Evolutionary conservation across 2,888 invertebrate species (phyloP).

Genomic region (Coenonympha glycerion): DNA sequence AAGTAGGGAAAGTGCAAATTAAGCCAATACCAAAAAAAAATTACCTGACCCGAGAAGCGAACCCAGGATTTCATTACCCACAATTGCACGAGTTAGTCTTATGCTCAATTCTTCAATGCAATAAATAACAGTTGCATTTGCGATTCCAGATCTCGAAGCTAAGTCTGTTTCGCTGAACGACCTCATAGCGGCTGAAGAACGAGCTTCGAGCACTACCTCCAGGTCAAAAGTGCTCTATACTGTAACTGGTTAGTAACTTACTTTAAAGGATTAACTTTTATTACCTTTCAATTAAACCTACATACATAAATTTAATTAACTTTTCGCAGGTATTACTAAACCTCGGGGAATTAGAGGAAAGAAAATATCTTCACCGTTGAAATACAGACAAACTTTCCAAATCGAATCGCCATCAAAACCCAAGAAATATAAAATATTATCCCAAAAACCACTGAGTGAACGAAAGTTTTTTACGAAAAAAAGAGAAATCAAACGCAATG

Average conservation of each 20-base stretch:
- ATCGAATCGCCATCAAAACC: slow-evolving; percentile 53
- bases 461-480: slow-evolving; percentile 47
- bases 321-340: slow-evolving; percentile 1
- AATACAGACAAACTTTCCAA: slow-evolving; percentile 48
- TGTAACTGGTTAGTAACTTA: neutral
- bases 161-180: slow-evolving; percentile 63
- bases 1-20: too few relatives aligned
- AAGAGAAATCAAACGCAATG: slow-evolving; percentile 50
- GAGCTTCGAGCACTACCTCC: slow-evolving; percentile 4
- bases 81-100: too few relatives aligned
- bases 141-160: slow-evolving; percentile 44
- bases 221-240: neutral
- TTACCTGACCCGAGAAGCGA: too few relatives aligned
- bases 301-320: too few relatives aligned
- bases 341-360: slow-evolving; percentile 27
- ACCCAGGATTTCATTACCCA: too few relatives aligned
- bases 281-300: too few relatives aligned
- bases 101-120: too few relatives aligned
- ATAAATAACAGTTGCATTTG: too few relatives aligned
- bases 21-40: too few relatives aligned
- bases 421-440: slow-evolving; percentile 42
- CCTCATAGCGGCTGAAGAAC: slow-evolving; percentile 51
- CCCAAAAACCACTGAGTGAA: slow-evolving; percentile 38
- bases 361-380: slow-evolving; percentile 43
- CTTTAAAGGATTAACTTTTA: too few relatives aligned